Conservation (phyloP, 2,888 invertebrate genomes). For the Bedellia somnulentella region DNA sequence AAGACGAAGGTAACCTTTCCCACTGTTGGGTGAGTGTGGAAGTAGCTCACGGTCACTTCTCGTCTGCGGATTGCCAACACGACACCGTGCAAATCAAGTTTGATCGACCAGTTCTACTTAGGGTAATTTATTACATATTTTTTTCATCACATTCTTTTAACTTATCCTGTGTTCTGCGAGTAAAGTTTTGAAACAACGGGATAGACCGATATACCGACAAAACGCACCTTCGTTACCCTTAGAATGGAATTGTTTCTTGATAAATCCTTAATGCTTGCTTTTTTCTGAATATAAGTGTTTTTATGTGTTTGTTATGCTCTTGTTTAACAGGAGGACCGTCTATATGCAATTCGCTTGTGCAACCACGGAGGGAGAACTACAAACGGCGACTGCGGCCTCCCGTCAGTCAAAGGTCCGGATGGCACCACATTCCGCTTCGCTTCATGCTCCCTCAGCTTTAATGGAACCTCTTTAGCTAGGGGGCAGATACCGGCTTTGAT, state of each 20-base stretch:
- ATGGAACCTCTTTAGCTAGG: constrained; percentile 92
- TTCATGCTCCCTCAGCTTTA: constrained; percentile 90
- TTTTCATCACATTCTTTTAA: too few relatives aligned
- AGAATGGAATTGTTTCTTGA: too few relatives aligned
- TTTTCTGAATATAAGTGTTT: background rate
- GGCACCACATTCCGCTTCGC: constrained; percentile 89
- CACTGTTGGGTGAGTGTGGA: constrained; percentile 90
- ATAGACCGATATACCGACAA: too few relatives aligned
- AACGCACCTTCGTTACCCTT: too few relatives aligned
- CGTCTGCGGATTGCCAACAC: constrained; percentile 81
- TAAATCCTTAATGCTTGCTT: too few relatives aligned
- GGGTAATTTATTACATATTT: too few relatives aligned
- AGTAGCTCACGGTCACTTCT: constrained; percentile 79
- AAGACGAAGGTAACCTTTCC: constrained; percentile 50
- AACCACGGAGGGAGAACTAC: constrained; percentile 91
- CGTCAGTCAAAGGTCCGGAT: constrained; percentile 88
- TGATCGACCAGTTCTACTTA: constrained; percentile 82
- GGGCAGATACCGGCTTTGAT: constrained; percentile 94
- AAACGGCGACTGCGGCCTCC: constrained; percentile 91
- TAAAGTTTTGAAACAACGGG: too few relatives aligned
- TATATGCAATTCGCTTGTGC: constrained; percentile 85
- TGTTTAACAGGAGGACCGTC: constrained; percentile 70
- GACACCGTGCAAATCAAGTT: constrained; percentile 91
- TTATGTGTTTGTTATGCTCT: background rate
- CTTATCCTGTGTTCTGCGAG: too few relatives aligned